Percentiles rank a stretch among this genome's conserved stretches.
These are phyloP conservation scores for Netelia inedita DNA, from an alignment of 2,888 invertebrate genomes.

Conservation along the genomic window DNA sequence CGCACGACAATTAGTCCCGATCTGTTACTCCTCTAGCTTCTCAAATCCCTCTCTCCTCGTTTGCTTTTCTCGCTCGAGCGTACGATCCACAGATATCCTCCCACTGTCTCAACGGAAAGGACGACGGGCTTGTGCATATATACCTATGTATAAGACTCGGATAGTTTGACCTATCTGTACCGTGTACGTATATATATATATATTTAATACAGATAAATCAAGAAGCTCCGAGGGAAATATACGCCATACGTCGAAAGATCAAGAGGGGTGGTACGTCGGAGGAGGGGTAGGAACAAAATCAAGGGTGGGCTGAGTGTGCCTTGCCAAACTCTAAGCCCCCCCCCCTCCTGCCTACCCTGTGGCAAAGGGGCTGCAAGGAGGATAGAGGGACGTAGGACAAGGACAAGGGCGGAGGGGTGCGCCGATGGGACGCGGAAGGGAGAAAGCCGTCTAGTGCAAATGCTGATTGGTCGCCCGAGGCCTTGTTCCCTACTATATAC, in stretches of 20 bases:
- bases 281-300: constrained; percentile 40
- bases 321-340: constrained; percentile 40
- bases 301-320: constrained; percentile 49
- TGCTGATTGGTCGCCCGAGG: constrained; percentile 82
- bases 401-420: constrained; percentile 36
- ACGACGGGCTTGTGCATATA: neutral
- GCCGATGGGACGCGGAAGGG: constrained; percentile 2
- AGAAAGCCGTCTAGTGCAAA: constrained; percentile 74
- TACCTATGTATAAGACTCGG: constrained; percentile 1
- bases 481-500: constrained; percentile 60
- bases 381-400: constrained; percentile 67
- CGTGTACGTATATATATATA: neutral
- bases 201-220: neutral
- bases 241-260: constrained; percentile 16
- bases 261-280: neutral
- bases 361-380: constrained; percentile 68
- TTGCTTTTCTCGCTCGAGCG: constrained; percentile 14
- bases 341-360: constrained; percentile 6
- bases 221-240: too few species aligned
- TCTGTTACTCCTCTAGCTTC: constrained; percentile 64
- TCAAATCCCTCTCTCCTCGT: neutral
- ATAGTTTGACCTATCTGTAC: too few species aligned
- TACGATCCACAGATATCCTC: neutral
- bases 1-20: constrained; percentile 72
- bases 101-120: neutral